Base-by-base conservation (phyloP, 2,888 invertebrate genomes). In the Hyposoter didymator region DNA sequence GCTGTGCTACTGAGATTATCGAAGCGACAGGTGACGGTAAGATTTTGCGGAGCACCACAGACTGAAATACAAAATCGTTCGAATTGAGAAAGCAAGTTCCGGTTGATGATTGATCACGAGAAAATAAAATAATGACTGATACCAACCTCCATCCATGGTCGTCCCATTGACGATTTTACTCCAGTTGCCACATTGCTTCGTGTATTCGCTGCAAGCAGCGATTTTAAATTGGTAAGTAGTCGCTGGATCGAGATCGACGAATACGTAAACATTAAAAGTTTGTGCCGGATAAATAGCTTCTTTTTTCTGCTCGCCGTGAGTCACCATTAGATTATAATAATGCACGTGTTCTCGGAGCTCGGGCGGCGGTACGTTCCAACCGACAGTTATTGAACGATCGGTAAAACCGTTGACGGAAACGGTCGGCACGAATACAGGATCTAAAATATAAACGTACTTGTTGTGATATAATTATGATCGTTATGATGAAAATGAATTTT, bases 191-290 rank as follows among this genome's bases (percentile, higher is more conserved):
- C 98, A 98, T 59, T 95, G 94, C 88, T 95, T 95, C 4, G 97
- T 97, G 90, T 96, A 96, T 88, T 97, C 96, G 82, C 97, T 97
- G 91, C 98, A 98, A 0, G 98, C 97, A 45, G 96, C 95, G 90
- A 96, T 97, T 95, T 96, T 96, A 92, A 98, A 98, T 86, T 96
- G 95, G 90, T 98, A 98, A 43, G 96, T 96, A 45, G 97, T 97
- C 19, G 97, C 97, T 0, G 98, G 97, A 88, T 96, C 95, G 74
- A 98, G 94, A 91, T 96, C 96, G 55, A 95, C 95, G 92, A 98
- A 98, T 95, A 98, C 97, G 89, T 97, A 97, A 0, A 97, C 96
- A 80, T 96, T 94, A 89, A 96, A 96, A 35, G 95, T 95, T 84
- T 97, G 96, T 17, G 96, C 95, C 39, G 96, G 95, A 91, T 97